Conservation (phyloP, 2,888 invertebrate species). For the Prenolepis imparis region DNA sequence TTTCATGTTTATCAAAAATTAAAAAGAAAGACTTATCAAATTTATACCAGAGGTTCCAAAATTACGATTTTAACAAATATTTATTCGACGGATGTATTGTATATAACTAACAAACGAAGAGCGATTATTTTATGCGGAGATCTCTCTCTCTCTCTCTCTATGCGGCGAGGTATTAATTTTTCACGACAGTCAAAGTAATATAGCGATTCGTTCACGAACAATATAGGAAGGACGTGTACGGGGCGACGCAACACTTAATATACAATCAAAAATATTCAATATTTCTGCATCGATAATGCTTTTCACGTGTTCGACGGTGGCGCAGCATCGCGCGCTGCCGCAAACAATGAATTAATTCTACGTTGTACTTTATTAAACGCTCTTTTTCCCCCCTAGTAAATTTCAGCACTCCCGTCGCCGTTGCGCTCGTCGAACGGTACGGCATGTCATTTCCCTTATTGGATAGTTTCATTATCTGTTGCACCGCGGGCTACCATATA, state of each 20-base stretch:
- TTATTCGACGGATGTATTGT: conserved; percentile 4
- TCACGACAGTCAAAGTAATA: conserved; percentile 38
- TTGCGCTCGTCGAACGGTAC: conserved; percentile 48
- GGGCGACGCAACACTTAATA: background rate
- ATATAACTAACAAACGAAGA: background rate
- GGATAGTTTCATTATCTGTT: conserved; percentile 71
- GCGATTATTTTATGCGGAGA: conserved; percentile 16
- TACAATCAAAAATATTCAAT: conserved; percentile 15
- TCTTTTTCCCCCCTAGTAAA: conserved; percentile 31
- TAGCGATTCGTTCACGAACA: conserved; percentile 9
- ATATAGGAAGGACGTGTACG: conserved; percentile 11
- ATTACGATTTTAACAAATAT: conserved; percentile 6
- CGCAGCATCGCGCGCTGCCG: conserved; percentile 1
- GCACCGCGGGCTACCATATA: conserved; percentile 68
- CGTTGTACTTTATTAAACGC: conserved; percentile 49
- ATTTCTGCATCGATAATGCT: conserved; percentile 48
- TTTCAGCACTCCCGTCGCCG: conserved; percentile 53
- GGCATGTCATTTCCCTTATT: conserved; percentile 49
- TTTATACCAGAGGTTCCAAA: background rate
- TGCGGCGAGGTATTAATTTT: conserved; percentile 35
- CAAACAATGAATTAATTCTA: conserved; percentile 48
- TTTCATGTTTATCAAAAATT: conserved; percentile 15
- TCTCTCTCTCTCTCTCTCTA: background rate
- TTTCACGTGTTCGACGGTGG: background rate
- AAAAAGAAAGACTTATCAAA: background rate